Percentiles rank a stretch among this genome's conserved stretches.
Evolutionary conservation across 2,113 vertebrate species (phyloP).

Genomic region (Myrmophylax atrothorax): DNA sequence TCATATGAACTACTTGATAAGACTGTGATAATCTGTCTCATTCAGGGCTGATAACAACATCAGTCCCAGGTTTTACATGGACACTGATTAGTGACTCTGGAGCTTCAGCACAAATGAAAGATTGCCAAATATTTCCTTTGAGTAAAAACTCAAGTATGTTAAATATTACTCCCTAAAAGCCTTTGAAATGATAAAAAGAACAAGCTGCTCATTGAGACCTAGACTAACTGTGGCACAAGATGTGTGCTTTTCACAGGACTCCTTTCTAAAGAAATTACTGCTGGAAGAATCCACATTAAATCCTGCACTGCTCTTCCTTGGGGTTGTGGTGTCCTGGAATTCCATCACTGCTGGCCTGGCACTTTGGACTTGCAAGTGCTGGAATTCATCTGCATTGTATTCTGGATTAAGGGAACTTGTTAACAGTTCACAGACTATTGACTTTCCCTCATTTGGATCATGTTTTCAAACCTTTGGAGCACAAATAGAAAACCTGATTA

Average conservation of each 20-base stretch:
- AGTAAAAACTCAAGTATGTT: not conserved
- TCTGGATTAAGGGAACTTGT: not conserved
- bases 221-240: not conserved
- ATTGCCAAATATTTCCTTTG: not conserved
- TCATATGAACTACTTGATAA: not conserved
- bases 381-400: not conserved
- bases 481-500: not conserved
- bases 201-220: not conserved
- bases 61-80: not conserved
- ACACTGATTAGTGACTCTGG: not conserved
- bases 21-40: not conserved
- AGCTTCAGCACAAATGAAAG: not conserved
- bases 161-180: not conserved
- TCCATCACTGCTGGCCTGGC: not conserved
- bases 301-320: not conserved
- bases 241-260: not conserved
- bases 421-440: not conserved
- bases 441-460: not conserved
- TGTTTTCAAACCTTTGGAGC: not conserved
- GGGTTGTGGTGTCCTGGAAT: not conserved
- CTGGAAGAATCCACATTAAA: not conserved
- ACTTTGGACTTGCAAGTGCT: not conserved
- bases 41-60: not conserved
- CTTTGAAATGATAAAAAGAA: not conserved
- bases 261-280: not conserved